Evolutionary conservation across 2,797 vertebrate genomes (phyloP), one percentile per base, ranked within the genome.

Genomic region (Phataginus tricuspis): DNA sequence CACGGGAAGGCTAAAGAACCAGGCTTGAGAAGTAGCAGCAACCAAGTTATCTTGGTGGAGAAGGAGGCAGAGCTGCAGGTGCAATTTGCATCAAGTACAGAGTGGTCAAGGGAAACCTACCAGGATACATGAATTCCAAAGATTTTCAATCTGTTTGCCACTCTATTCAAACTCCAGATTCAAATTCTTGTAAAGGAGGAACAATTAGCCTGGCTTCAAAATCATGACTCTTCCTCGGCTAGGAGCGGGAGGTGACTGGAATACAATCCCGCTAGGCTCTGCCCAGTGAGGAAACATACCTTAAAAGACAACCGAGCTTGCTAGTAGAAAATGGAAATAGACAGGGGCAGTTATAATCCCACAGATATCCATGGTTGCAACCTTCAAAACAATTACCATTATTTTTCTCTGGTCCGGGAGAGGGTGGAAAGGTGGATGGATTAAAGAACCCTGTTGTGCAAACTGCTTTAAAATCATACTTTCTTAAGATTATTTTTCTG

Each of bases 391-490:
- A 64, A 74, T 42, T 66, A 21, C 10, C 4, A 66, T 59, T 7
- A 49, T 66, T 4, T 0, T 1, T 79, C 31, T 31, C 45, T 49
- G 42, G 23, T 55, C 45, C 2, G 25, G 19, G 16, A 6, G 39
- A 23, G 3, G n/a, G 53, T 21, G 18, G 10, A 11, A 45, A 45
- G 45, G 45, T 45, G 9, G 45, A 45, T 4, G 3, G 13, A 53
- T 94, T 49, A 53, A 63, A 68, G 11, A 11, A 93, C 2, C 45
- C n/a, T 27, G 29, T 69, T 57, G 4, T 42, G 5, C 87, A 85
- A 92, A 31, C 53, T 84, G 7, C n/a, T 92, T 85, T 90, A 83
- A 93, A 90, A 61, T 53, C 3, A n/a, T 68, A 64, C 59, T 74
- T 82, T 9, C 42, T 45, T 11, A 45, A 45, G 10, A 45, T 45